Conservation (phyloP, 1,140 invertebrate species). For the Drosophila pseudoananassae region DNA sequence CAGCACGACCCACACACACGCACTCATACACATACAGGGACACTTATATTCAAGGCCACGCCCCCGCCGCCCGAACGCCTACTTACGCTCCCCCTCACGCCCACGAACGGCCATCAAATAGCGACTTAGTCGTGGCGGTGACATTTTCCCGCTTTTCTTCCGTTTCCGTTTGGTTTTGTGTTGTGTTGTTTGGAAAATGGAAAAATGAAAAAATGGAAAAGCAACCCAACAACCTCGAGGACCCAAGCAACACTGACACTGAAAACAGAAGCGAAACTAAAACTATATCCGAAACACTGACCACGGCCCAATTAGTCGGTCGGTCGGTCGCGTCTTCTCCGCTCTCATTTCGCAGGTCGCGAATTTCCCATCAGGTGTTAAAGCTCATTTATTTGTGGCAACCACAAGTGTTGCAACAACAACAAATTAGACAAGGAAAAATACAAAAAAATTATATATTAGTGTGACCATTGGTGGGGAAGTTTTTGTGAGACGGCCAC, state of each 20-base stretch:
- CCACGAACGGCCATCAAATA: slow-evolving; percentile 68
- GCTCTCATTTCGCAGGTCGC: slow-evolving; percentile 1
- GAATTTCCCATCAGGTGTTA: slow-evolving; percentile 10
- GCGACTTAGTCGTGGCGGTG: slow-evolving; percentile 58
- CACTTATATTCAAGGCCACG: slow-evolving; percentile 29
- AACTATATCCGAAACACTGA: slow-evolving; percentile 29
- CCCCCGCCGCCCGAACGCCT: slow-evolving; percentile 9
- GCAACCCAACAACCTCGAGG: slow-evolving; percentile 22
- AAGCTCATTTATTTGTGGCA: slow-evolving; percentile 23
- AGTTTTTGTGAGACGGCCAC: background rate
- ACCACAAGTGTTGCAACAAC: background rate
- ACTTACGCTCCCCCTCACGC: slow-evolving; percentile 54
- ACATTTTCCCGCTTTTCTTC: slow-evolving; percentile 36
- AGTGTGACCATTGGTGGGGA: background rate
- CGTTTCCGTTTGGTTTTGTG: slow-evolving; percentile 6
- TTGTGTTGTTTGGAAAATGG: background rate
- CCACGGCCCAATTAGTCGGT: slow-evolving; percentile 32
- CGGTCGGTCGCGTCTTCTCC: slow-evolving; percentile 13
- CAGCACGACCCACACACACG: slow-evolving; percentile 13
- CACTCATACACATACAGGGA: background rate
- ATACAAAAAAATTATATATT: background rate
- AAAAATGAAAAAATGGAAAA: background rate
- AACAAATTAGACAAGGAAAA: background rate
- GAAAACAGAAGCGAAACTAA: slow-evolving; percentile 12
- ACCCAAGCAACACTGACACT: slow-evolving; percentile 40